phyloP scores from a whole-genome alignment of 2,888 invertebrate genomes.

The Dolichomitus sp. region DNA sequence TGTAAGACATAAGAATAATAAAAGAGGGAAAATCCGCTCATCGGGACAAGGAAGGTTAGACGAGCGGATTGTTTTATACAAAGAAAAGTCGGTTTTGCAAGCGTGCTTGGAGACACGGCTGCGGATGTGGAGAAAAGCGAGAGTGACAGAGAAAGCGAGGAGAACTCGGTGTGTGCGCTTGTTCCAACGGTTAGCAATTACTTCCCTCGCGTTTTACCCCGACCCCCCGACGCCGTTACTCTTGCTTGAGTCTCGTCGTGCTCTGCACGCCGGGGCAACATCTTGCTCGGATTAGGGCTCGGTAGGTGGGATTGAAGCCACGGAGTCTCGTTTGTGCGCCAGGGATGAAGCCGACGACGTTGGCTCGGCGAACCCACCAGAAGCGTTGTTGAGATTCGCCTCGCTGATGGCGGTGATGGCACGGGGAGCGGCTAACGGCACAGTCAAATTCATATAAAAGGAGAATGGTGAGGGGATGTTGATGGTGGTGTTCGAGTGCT shows the following conservation, averaged over 20 bases:
- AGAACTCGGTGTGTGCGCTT: slow-evolving; percentile 67
- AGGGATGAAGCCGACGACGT: slow-evolving; percentile 40
- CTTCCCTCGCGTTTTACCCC: slow-evolving; percentile 79
- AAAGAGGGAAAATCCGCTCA: slow-evolving; percentile 33
- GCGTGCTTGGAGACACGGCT: slow-evolving; percentile 29
- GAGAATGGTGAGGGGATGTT: slow-evolving; percentile 32
- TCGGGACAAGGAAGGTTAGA: slow-evolving; percentile 11
- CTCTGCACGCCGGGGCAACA: slow-evolving; percentile 75
- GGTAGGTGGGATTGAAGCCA: slow-evolving; percentile 45
- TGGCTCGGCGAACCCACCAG: slow-evolving; percentile 47
- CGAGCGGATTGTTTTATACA: slow-evolving; percentile 37
- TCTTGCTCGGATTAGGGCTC: slow-evolving; percentile 82
- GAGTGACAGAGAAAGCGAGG: slow-evolving; percentile 37
- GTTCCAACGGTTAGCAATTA: slow-evolving; percentile 83
- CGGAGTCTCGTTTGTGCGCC: slow-evolving; percentile 47
- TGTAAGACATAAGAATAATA: slow-evolving; percentile 25
- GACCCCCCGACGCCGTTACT: slow-evolving; percentile 66
- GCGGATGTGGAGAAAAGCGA: slow-evolving; percentile 31
- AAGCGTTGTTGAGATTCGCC: slow-evolving; percentile 46
- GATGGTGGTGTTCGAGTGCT: slow-evolving; percentile 16
- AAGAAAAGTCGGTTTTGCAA: slow-evolving; percentile 35
- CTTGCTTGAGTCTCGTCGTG: slow-evolving; percentile 57
- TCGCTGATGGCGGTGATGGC: slow-evolving; percentile 67
- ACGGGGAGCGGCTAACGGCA: slow-evolving; percentile 69
- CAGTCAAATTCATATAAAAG: slow-evolving; percentile 75